Conservation (phyloP, 2,113 vertebrate genomes). For the Cynoglossus semilaevis region DNA sequence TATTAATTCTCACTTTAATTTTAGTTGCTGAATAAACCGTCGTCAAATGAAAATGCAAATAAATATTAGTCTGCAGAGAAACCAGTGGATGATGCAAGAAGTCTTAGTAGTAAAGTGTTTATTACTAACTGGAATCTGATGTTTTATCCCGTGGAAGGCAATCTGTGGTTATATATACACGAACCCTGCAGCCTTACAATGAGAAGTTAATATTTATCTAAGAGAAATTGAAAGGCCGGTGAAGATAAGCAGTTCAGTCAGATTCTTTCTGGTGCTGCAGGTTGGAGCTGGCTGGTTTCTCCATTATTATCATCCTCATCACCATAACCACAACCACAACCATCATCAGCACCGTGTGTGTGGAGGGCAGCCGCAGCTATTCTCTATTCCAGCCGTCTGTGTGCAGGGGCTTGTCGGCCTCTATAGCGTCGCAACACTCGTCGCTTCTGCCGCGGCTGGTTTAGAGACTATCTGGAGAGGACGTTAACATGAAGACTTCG, state of each 20-base stretch:
- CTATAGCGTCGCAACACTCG: neutral
- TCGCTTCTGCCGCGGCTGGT: neutral
- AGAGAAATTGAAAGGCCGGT: no score
- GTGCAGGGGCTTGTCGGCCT: constrained; percentile 11
- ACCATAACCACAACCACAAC: neutral
- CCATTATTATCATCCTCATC: neutral
- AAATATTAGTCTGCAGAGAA: no score
- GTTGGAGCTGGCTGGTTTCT: constrained; percentile 12
- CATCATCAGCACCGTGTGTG: constrained; percentile 9
- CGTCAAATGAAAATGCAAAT: no score
- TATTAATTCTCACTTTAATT: no score
- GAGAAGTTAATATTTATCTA: no score
- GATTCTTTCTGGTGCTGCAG: constrained; percentile 1
- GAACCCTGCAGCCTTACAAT: no score
- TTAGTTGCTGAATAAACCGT: no score
- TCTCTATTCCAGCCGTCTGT: constrained; percentile 1
- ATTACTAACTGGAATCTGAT: no score
- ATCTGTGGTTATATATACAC: no score
- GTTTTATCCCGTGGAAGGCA: no score
- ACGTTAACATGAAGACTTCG: constrained; percentile 27
- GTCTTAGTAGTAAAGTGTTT: no score
- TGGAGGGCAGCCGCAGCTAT: constrained; percentile 35
- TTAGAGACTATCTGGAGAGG: constrained; percentile 13
- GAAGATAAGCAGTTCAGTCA: neutral
- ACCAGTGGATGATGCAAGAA: no score